Percentiles rank a stretch among this genome's conserved stretches.
These are phyloP conservation scores for Cynocephalus volans DNA, from an alignment of 2,113 vertebrate species.

Conservation along the genomic window DNA sequence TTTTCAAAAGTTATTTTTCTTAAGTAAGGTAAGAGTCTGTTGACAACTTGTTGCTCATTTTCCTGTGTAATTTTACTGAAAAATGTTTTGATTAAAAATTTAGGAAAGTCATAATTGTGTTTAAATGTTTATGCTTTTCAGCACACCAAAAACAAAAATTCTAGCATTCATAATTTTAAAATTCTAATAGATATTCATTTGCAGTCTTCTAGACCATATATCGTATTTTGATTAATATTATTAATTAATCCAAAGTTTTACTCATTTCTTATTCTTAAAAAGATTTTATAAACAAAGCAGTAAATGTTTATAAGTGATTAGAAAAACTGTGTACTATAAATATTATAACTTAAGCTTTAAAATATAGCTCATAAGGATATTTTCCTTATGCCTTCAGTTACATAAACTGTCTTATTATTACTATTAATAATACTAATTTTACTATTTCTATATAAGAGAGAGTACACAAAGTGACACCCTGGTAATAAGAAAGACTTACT, in stretches of 20 bases:
- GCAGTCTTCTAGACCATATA: not conserved
- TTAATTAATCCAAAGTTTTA: not conserved
- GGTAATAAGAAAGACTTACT: not conserved
- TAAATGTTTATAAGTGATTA: conserved; percentile 31
- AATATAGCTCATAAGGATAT: not conserved
- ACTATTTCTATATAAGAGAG: not conserved
- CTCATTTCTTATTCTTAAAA: not conserved
- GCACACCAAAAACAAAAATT: not conserved
- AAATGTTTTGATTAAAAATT: not conserved
- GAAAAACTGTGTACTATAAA: not conserved
- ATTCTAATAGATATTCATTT: not conserved
- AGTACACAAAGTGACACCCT: not conserved
- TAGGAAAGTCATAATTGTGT: not conserved
- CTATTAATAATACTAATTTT: not conserved
- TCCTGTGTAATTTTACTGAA: conserved; percentile 35
- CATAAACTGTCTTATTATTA: not conserved
- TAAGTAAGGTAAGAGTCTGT: not conserved
- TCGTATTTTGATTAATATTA: not conserved
- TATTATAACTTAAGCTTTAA: not conserved
- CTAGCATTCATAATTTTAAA: conserved; percentile 13
- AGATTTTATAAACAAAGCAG: not conserved
- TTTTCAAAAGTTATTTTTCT: not conserved
- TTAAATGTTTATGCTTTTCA: not conserved
- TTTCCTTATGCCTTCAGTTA: not conserved
- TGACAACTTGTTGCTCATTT: conserved; percentile 30